phyloP scores from a whole-genome alignment of 2,797 vertebrate genomes.

The Manis javanica region DNA sequence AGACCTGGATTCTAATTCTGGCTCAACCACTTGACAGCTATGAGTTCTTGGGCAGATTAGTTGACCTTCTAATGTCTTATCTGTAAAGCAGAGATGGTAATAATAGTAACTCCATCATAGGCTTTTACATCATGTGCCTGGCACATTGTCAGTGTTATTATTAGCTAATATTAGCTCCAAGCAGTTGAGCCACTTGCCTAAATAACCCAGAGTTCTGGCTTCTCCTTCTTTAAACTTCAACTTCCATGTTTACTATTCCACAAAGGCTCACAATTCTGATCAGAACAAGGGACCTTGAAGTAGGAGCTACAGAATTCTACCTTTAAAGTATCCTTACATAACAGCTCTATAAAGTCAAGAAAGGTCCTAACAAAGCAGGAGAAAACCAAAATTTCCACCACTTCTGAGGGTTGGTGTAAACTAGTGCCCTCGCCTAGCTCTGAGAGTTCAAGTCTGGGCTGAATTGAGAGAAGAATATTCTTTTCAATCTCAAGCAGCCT shows the following conservation, averaged over 20 bases:
- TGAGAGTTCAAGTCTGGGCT: not conserved
- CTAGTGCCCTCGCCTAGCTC: not conserved
- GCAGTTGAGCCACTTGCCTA: constrained; percentile 44
- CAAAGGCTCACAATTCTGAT: not conserved
- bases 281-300: constrained; percentile 25
- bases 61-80: constrained; percentile 55
- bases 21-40: constrained; percentile 31
- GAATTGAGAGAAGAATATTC: not conserved
- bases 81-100: constrained; percentile 47
- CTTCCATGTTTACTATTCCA: not conserved
- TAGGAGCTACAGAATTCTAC: not conserved
- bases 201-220: not conserved
- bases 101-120: constrained; percentile 52
- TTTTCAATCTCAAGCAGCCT: not conserved
- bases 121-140: constrained; percentile 39
- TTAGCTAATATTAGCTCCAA: constrained; percentile 34
- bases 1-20: constrained; percentile 17
- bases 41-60: not conserved
- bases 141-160: constrained; percentile 39
- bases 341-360: not conserved
- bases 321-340: not conserved
- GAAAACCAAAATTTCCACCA: not conserved
- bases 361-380: not conserved
- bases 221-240: constrained; percentile 39
- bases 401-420: not conserved